A percentile compares a stretch with the other conserved stretches of the same genome.
Conservation (phyloP, 2,797 vertebrate species). For the Phylloscopus collybita region DNA sequence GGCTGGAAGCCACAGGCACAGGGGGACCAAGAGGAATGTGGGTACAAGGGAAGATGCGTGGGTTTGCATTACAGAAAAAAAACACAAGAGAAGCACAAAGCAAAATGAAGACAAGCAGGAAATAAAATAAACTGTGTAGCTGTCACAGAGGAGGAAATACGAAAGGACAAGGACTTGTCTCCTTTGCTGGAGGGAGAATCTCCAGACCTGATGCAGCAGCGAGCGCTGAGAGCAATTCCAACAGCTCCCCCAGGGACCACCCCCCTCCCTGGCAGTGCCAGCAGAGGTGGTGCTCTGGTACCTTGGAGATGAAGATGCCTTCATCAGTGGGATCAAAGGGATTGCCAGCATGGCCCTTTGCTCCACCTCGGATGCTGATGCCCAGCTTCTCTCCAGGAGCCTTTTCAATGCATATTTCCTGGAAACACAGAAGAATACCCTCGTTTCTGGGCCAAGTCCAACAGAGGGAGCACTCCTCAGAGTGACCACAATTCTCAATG, state of each 20-base stretch:
- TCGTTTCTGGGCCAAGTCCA: not conserved
- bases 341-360: conserved; percentile 94
- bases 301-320: conserved; percentile 98
- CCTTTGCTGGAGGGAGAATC: not conserved
- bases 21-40: not conserved
- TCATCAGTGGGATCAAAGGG: conserved; percentile 94
- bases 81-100: not conserved
- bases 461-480: not conserved
- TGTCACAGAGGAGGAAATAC: not conserved
- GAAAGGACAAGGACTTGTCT: not conserved
- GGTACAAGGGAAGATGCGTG: not conserved
- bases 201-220: not conserved
- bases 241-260: not conserved
- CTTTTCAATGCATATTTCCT: conserved; percentile 93
- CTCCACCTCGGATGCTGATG: conserved; percentile 95
- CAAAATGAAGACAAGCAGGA: not conserved
- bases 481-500: not conserved
- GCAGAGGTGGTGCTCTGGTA: conserved; percentile 30
- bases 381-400: conserved; percentile 94
- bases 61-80: not conserved
- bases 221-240: not conserved
- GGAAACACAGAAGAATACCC: not conserved
- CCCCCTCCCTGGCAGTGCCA: not conserved
- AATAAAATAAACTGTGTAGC: not conserved
- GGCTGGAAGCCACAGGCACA: not conserved